A percentile compares a stretch with the other conserved stretches of the same genome.
Conservation (phyloP, 2,888 invertebrate genomes). For the Griposia aprilina region DNA sequence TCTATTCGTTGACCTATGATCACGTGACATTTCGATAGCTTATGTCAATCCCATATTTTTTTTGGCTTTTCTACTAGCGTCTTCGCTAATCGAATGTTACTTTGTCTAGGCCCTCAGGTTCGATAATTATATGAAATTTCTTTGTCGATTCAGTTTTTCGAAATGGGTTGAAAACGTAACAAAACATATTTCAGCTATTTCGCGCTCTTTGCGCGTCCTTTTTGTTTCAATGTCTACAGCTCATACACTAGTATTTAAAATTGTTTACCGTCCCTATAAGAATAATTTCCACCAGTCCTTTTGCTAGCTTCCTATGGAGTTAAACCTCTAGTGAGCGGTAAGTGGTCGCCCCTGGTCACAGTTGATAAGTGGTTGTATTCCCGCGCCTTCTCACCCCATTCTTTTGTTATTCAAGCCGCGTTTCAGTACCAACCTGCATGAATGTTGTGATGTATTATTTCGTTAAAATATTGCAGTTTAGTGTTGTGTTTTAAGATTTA, state of each 20-base stretch:
- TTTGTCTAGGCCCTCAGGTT: too few species aligned
- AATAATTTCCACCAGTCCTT: constrained; percentile 14
- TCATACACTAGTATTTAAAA: background rate
- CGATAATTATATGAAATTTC: too few species aligned
- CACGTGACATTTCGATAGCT: too few species aligned
- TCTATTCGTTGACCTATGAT: too few species aligned
- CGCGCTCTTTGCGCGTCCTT: too few species aligned
- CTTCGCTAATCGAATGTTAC: too few species aligned
- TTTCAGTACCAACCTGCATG: constrained; percentile 48
- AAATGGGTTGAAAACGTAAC: too few species aligned
- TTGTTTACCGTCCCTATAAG: background rate
- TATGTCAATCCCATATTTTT: too few species aligned
- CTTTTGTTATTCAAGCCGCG: constrained; percentile 59
- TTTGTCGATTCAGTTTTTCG: too few species aligned
- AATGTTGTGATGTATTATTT: constrained; percentile 52
- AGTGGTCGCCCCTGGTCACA: constrained; percentile 68
- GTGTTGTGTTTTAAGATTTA: constrained; percentile 10
- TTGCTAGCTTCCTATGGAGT: constrained; percentile 23
- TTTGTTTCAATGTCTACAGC: too few species aligned
- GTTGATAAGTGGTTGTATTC: constrained; percentile 74
- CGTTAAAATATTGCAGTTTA: constrained; percentile 27
- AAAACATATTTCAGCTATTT: too few species aligned
- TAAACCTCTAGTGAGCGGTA: constrained; percentile 41
- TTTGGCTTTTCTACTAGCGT: too few species aligned
- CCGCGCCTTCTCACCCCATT: constrained; percentile 54